Conservation (phyloP, 2,113 vertebrate species). For the Nibea coibor region DNA sequence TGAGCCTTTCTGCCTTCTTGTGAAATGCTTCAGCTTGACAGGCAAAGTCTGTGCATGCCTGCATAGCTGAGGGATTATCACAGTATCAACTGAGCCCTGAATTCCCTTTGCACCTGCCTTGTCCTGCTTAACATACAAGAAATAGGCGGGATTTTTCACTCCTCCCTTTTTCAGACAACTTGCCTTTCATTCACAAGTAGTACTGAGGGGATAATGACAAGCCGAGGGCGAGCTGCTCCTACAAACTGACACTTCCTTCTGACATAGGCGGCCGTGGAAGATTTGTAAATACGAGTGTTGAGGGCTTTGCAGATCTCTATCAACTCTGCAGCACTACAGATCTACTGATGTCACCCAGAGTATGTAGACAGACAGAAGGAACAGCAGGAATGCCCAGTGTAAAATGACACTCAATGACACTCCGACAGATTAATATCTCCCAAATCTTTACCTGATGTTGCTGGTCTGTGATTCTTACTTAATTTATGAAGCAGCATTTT, state of each 20-base stretch:
- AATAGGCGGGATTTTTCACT: constrained; percentile 36
- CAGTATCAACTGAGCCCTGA: constrained; percentile 42
- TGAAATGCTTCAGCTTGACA: constrained; percentile 50
- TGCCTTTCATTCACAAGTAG: constrained; percentile 25
- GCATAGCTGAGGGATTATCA: constrained; percentile 77
- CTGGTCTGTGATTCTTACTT: background rate
- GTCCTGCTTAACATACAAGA: constrained; percentile 61
- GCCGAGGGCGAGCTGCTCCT: background rate
- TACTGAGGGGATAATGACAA: constrained; percentile 5
- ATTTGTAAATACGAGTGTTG: background rate
- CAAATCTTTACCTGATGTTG: background rate
- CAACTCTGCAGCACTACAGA: background rate
- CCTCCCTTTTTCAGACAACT: background rate
- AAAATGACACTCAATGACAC: background rate
- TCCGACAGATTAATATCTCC: background rate
- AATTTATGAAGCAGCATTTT: background rate
- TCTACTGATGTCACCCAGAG: background rate
- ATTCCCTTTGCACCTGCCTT: constrained; percentile 60
- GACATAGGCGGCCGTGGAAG: no score
- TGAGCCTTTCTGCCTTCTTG: background rate
- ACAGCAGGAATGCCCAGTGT: no score
- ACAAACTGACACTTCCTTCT: background rate
- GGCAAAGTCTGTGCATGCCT: constrained; percentile 69
- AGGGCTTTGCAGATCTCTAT: background rate
- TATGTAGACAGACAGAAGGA: no score